Evolutionary conservation across 2,888 invertebrate species (phyloP), one percentile per base, ranked within the genome.

Genomic region (Hirtodrosophila duncani): DNA sequence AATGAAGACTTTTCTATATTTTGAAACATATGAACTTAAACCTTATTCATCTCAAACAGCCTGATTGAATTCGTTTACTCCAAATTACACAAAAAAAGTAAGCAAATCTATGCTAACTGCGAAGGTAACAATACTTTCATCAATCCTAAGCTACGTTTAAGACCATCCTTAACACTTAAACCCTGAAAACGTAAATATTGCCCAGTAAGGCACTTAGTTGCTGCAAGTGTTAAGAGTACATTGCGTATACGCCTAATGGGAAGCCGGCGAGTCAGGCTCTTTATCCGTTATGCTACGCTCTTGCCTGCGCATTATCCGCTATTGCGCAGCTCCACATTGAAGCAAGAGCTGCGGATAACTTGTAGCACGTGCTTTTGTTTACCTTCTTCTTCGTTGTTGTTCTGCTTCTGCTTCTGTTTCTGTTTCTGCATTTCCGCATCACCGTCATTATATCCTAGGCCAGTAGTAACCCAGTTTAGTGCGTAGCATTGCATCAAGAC

Each of bases 361-460:
- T 34, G 45, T 37, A 41, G 57, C 75, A 75, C 75, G 75, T 75
- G 75, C 79, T 79, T 75, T 75, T 75, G 75, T 75, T 75, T 75
- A 75, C 75, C 60, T 79, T 72, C 69, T 45, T 57, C 58, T 58
- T 63, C 64, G 64, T 71, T 75, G 60, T 63, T 71, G n/a, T n/a
- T n/a, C n/a, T n/a, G n/a, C n/a, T n/a, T n/a, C n/a, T n/a, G n/a
- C n/a, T n/a, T n/a, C n/a, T n/a, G n/a, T n/a, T n/a, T n/a, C n/a
- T n/a, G n/a, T n/a, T 57, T 39, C 34, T 43, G 41, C 31, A 39
- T 41, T 55, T 56, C 50, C 56, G 56, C 50, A 49, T 56, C 39
- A 18, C 31, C 44, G 21, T 34, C 63, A 51, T n/a, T n/a, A n/a
- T n/a, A n/a, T 31, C 41, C 29, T 53, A 58, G 36, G 24, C 44